Evolutionary conservation across 2,113 vertebrate species (phyloP), one percentile per base, ranked within the genome.

Genomic region (Melanocharis versteri): DNA sequence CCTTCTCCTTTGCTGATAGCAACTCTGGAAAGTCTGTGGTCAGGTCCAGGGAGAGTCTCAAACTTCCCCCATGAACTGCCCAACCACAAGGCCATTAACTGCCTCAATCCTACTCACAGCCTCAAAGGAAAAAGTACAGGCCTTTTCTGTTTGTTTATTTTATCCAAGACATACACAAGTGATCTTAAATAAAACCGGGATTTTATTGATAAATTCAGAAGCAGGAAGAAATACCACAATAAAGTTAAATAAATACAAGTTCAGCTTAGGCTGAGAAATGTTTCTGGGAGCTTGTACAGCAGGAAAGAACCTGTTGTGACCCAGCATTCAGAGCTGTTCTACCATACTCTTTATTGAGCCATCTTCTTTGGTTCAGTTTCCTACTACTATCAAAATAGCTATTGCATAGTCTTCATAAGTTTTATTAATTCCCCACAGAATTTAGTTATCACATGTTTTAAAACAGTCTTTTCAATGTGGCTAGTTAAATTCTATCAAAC

Each of bases 161-260:
- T 83, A 90, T 69, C 87, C 92, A 96, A 93, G 47, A 93, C 84
- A 47, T 91, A 94, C 78, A 90, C 90, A 79, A 83, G 17, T 70
- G 58, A 85, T 58, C 87, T 94, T 80, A 91, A 94, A 95, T 89
- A 93, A 91, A 93, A 70, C 30, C 54, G 81, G 27, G 44, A 78
- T 51, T 95, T 97, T 97, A 97, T 97, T 97, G 85, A 77, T 50
- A 85, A 89, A 83, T 73, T 89, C 90, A 92, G 91, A 93, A 95
- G 48, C 80, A 94, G 53, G 33, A 90, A 89, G 50, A 91, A 95
- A 91, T 88, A 80, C 23, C 61, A 89, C 53, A 95, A 35, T 68
- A 40, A 86, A 90, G 28, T 92, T 78, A 87, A 89, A 89, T 47
- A 89, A 88, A 73, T 39, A 72, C 45, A 83, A 84, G 53, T 45